Conservation (phyloP, 1,140 invertebrate species). For the Leptopilina boulardi region DNA sequence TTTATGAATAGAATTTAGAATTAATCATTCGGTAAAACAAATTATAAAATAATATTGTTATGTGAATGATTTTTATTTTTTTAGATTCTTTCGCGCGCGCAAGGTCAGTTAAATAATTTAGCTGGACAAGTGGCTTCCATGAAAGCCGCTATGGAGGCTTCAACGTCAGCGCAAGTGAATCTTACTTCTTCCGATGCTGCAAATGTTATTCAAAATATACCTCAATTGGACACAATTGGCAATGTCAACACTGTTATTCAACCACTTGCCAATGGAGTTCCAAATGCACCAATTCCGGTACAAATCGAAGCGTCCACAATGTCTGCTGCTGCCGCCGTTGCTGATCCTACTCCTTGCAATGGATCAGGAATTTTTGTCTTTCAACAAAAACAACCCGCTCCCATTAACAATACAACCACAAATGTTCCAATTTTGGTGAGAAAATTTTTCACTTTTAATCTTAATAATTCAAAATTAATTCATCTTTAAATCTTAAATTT, state of each 20-base stretch:
- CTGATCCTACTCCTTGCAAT: slow-evolving; percentile 72
- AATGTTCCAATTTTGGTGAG: slow-evolving; percentile 78
- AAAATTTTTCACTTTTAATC: background rate
- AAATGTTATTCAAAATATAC: slow-evolving; percentile 62
- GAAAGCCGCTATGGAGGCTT: slow-evolving; percentile 63
- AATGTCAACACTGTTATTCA: slow-evolving; percentile 58
- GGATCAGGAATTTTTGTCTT: slow-evolving; percentile 77
- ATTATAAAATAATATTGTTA: no score
- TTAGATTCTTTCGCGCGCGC: slow-evolving; percentile 71
- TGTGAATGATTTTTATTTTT: slow-evolving; percentile 27
- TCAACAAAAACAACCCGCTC: slow-evolving; percentile 70
- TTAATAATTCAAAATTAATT: slow-evolving; percentile 1
- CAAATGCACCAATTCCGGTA: slow-evolving; percentile 65
- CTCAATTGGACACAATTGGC: slow-evolving; percentile 54
- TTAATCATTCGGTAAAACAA: no score
- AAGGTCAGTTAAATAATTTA: slow-evolving; percentile 69
- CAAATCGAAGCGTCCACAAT: slow-evolving; percentile 67
- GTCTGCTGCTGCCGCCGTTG: slow-evolving; percentile 53
- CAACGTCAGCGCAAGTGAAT: slow-evolving; percentile 62
- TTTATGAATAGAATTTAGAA: no score
- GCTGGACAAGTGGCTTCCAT: slow-evolving; percentile 66
- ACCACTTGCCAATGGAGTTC: slow-evolving; percentile 63
- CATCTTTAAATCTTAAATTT: background rate
- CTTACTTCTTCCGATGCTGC: slow-evolving; percentile 62
- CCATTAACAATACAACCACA: slow-evolving; percentile 69